Base-by-base conservation (phyloP, 2,797 vertebrate genomes). In the Rhodeus uyekii region DNA sequence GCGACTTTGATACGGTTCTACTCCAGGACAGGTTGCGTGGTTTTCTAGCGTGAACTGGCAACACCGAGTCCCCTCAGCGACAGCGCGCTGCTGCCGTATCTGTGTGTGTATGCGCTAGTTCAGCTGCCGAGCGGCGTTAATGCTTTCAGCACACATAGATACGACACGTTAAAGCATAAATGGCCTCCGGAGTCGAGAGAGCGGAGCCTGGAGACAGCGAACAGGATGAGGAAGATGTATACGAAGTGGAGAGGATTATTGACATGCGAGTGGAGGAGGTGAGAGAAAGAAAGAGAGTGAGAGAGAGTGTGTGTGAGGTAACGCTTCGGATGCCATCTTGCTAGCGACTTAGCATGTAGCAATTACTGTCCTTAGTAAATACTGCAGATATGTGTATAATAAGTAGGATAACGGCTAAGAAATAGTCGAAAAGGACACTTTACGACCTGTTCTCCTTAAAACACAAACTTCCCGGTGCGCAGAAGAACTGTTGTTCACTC, bases 201-300 rank as follows among this genome's bases (percentile, higher is more conserved):
- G 87, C 87, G 1, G 95, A 95, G 69, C 91, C 91, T 0, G 91
- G 88, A 64, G 94, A 95, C 34, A 96, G 96, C 34, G 96, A 96
- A 18, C 95, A 96, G 63, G 96, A 96, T 18, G 94, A 95, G 42
- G 95, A 95, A 38, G 96, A 96, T 55, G 95, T 96, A 13, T 99
- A 97, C 89, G 98, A 99, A 87, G 98, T 99, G 95, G 98, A 99
- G 90, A 92, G 93, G 90, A 99, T 99, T 91, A 95, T 99, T 86
- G 98, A 98, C 92, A 92, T 97, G 95, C 96, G 97, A 79, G 93
- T 91, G 24, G 96, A 96, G 58, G 96, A 94, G 94, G 98, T 98
- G 92, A 92, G 94, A 83, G 39, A 22, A n/a, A n/a, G n/a, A n/a
- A n/a, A n/a, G n/a, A n/a, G n/a, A n/a, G n/a, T n/a, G n/a, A n/a